phyloP scores from a whole-genome alignment of 1,140 invertebrate species.

The Phymastichus coffea region DNA sequence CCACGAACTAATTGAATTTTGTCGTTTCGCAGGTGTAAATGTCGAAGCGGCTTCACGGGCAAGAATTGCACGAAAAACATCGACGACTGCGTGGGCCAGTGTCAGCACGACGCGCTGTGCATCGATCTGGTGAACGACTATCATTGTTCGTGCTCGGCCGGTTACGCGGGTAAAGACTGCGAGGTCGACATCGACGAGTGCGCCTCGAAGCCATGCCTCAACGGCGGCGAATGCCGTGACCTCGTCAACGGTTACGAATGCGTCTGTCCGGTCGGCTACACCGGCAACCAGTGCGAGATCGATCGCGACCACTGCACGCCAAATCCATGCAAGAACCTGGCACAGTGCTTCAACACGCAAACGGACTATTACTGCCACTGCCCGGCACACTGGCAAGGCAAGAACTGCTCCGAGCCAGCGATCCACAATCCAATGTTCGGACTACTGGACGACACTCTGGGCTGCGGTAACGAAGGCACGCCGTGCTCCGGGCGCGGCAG shows the following conservation, averaged over 20 bases:
- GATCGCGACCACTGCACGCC: conserved; percentile 82
- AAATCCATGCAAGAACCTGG: conserved; percentile 77
- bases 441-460: conserved; percentile 43
- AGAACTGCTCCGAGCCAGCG: conserved; percentile 80
- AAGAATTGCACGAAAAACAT: conserved; percentile 87
- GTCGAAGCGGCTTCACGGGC: conserved; percentile 82
- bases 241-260: conserved; percentile 77
- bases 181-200: conserved; percentile 73
- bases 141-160: conserved; percentile 77
- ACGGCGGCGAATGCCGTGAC: conserved; percentile 83
- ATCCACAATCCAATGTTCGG: conserved; percentile 63
- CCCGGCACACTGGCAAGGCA: conserved; percentile 80
- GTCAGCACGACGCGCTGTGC: conserved; percentile 82
- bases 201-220: conserved; percentile 75
- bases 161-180: conserved; percentile 76
- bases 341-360: conserved; percentile 80
- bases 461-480: conserved; percentile 53
- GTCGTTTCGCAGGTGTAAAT: conserved; percentile 68
- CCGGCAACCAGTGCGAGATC: conserved; percentile 77
- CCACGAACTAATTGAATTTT: not conserved
- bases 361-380: conserved; percentile 90
- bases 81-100: conserved; percentile 85
- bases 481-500: conserved; percentile 78
- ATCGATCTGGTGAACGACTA: conserved; percentile 82
- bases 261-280: conserved; percentile 81